These are phyloP conservation scores for Glareola pratincola DNA, from an alignment of 2,113 vertebrate genomes.

Conservation along the genomic window DNA sequence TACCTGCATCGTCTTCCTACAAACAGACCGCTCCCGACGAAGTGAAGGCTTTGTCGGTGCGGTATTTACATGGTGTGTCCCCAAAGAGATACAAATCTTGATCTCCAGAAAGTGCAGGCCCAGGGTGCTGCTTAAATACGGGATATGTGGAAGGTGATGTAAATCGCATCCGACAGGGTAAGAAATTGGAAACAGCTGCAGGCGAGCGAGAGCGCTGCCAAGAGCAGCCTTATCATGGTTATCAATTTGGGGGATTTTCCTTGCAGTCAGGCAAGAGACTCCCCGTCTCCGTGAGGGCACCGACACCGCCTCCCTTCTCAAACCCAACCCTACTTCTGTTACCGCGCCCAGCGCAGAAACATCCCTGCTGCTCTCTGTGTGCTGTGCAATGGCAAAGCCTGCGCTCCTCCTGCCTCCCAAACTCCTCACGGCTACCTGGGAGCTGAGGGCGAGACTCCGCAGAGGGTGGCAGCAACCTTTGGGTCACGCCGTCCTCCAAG, in stretches of 20 bases:
- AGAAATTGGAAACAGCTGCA: neutral
- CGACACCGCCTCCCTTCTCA: neutral
- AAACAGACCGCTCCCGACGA: rapidly evolving
- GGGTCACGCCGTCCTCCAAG: neutral
- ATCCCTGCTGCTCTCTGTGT: neutral
- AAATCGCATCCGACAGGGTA: neutral
- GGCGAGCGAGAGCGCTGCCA: neutral
- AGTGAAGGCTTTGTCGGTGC: neutral
- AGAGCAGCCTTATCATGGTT: neutral
- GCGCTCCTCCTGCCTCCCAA: neutral
- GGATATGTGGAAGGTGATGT: neutral
- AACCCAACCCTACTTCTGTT: neutral
- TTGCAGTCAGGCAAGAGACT: neutral
- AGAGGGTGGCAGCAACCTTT: neutral
- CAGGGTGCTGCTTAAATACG: neutral
- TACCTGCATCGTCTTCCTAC: neutral
- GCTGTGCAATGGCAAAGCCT: neutral
- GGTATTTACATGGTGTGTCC: rapidly evolving
- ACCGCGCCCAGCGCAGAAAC: neutral
- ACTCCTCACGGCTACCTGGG: neutral
- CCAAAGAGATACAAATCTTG: neutral
- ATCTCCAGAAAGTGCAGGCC: neutral
- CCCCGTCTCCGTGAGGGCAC: neutral
- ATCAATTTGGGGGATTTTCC: neutral
- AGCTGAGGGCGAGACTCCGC: neutral